Base-by-base conservation (phyloP, 2,113 vertebrate species). In the Tapirus terrestris region DNA sequence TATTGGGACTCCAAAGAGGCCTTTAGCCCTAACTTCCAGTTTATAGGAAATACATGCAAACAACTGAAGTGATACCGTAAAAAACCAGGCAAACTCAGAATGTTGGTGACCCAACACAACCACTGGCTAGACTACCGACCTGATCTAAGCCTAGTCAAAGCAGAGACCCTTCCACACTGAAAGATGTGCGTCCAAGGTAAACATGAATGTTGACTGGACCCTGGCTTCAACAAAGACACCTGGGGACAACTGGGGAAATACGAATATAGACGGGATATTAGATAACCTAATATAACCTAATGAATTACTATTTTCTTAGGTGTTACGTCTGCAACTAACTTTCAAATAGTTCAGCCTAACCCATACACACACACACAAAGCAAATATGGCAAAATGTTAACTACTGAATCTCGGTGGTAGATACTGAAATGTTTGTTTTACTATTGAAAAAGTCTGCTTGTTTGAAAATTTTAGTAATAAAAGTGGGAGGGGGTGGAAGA, bases 261-360 rank as follows among this genome's bases (percentile, higher is more conserved):
- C 0, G 33, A n/a, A 27, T 1, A 8, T 0, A 48, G 48, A 39
- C 2, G 4, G 43, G 36, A 10, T 2, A 1, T 4, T 1, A 25
- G 56, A 5, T 1, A 58, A 39, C 2, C 31, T 9, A 77, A n/a
- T 0, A 31, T 4, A 53, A 18, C 12, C 6, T 3, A 43, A 45
- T 5, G 60, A 11, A 61, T 25, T 12, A 16, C 1, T 6, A 6
- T 1, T 18, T 31, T 63, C 27, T 63, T 36, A 5, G 9, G 21
- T 31, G 45, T 10, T 4, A 13, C 1, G 3, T 45, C 83, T 58
- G n/a, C 63, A 56, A 20, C 51, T 12, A 17, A 3, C 39, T 88
- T 51, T 36, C 79, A 77, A 56, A 18, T 0, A 14, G 29, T 17
- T 29, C 14, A 33, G 67, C 61, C 73, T 29, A 14, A 25, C n/a